Evolutionary conservation across 2,113 vertebrate genomes (phyloP).

Genomic region (Barbus barbus): DNA sequence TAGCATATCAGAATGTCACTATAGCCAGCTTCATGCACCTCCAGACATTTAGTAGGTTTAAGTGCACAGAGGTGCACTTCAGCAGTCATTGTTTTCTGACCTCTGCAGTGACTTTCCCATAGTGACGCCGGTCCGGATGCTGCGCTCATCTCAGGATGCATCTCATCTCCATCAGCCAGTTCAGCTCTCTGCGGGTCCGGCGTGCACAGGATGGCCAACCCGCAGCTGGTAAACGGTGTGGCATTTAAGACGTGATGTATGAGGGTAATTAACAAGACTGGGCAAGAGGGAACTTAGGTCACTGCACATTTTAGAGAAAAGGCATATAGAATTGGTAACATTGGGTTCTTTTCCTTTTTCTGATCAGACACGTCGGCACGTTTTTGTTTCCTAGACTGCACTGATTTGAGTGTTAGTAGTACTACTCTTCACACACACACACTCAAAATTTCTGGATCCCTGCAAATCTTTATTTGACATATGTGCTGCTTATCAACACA

Average conservation of each 20-base stretch:
- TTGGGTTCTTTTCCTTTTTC: background rate
- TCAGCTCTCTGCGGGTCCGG: conserved; percentile 72
- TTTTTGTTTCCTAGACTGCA: background rate
- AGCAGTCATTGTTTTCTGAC: conserved; percentile 47
- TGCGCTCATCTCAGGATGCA: conserved; percentile 62
- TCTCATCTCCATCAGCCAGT: conserved; percentile 75
- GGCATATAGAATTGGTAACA: background rate
- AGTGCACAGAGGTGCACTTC: background rate
- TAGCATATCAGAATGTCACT: background rate
- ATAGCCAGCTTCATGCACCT: background rate
- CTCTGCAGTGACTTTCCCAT: conserved; percentile 64
- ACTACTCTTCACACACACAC: background rate
- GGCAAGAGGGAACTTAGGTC: conserved; percentile 71
- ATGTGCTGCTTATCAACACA: conserved; percentile 78
- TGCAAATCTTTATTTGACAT: conserved; percentile 73
- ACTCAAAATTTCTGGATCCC: conserved; percentile 42
- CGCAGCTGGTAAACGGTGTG: conserved; percentile 60
- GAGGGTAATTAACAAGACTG: conserved; percentile 74
- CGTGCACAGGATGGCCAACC: conserved; percentile 64
- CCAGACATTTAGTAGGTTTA: background rate
- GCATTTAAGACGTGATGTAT: conserved; percentile 80
- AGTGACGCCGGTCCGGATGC: conserved; percentile 58
- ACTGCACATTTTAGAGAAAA: conserved; percentile 43
- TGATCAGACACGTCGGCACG: background rate
- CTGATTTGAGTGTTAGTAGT: conserved; percentile 21